A percentile compares a stretch with the other conserved stretches of the same genome.
Conservation (phyloP, 1,140 invertebrate species). For the Drosophila triauraria region DNA sequence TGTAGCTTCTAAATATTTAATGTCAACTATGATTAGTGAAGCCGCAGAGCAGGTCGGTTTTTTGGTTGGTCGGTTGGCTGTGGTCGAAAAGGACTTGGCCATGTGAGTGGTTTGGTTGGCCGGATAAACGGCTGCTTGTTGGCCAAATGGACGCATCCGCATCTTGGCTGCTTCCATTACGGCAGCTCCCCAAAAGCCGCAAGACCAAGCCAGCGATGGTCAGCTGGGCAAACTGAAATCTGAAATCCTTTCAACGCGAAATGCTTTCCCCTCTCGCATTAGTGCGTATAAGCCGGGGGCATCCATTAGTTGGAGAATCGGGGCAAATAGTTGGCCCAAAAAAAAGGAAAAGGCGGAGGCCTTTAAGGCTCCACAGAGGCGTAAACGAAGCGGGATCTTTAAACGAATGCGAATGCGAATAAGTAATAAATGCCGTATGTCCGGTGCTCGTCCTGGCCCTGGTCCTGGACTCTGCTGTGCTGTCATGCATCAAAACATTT, state of each 20-base stretch:
- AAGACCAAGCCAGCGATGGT: slow-evolving; percentile 27
- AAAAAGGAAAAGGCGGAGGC: not conserved
- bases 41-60: slow-evolving; percentile 17
- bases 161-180: slow-evolving; percentile 8
- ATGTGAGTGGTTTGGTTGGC: slow-evolving; percentile 22
- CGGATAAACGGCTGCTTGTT: slow-evolving; percentile 44
- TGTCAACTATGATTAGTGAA: slow-evolving; percentile 61
- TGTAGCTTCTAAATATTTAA: slow-evolving; percentile 62
- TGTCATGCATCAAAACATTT: slow-evolving; percentile 83
- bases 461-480: slow-evolving; percentile 27
- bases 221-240: slow-evolving; percentile 67
- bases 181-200: slow-evolving; percentile 21
- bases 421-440: slow-evolving; percentile 58
- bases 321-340: slow-evolving; percentile 52
- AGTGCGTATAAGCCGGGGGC: slow-evolving; percentile 37
- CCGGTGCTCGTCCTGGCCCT: slow-evolving; percentile 13
- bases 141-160: slow-evolving; percentile 48
- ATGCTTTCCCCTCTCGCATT: slow-evolving; percentile 58
- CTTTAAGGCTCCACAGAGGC: slow-evolving; percentile 55
- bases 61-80: slow-evolving; percentile 1
- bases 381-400: slow-evolving; percentile 58
- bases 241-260: slow-evolving; percentile 76
- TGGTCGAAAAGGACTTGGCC: slow-evolving; percentile 20
- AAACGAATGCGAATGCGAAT: slow-evolving; percentile 76
- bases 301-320: slow-evolving; percentile 21